Evolutionary conservation across 2,888 invertebrate species (phyloP).

Genomic region (Beris morrisii): DNA sequence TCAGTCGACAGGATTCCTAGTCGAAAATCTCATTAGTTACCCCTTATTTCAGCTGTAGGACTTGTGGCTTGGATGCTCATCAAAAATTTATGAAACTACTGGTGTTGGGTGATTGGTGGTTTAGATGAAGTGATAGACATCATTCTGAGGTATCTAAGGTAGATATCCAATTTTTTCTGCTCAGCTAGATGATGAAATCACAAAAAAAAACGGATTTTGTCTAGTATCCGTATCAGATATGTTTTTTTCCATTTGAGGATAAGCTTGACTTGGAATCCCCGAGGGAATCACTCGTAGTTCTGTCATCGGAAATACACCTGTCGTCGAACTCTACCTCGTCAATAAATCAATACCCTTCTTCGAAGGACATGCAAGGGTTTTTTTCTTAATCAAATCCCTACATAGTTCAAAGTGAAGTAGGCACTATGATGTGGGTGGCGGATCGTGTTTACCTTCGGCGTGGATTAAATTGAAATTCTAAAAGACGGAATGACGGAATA

Average conservation of each 20-base stretch:
- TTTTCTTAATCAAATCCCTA: no score
- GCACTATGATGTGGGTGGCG: no score
- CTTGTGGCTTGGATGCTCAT: background rate
- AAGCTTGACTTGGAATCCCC: background rate
- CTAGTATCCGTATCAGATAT: slow-evolving; percentile 3
- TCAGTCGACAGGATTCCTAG: slow-evolving; percentile 6
- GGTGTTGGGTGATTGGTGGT: background rate
- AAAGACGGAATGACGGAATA: no score
- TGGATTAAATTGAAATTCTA: no score
- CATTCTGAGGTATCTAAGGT: background rate
- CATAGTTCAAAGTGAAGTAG: no score
- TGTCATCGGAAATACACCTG: slow-evolving; percentile 19
- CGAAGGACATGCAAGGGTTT: background rate
- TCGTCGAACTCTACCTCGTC: background rate
- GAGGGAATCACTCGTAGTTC: background rate
- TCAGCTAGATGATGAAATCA: no score
- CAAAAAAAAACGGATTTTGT: background rate
- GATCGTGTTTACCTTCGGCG: no score
- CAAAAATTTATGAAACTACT: slow-evolving; percentile 16
- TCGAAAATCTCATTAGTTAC: slow-evolving; percentile 10
- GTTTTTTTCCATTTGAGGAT: background rate
- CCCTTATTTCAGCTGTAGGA: background rate
- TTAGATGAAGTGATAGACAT: slow-evolving; percentile 10
- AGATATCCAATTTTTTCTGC: slow-evolving; percentile 7
- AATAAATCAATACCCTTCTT: slow-evolving; percentile 22